These are phyloP conservation scores for Palythoa heliodiscus DNA, from an alignment of 92 coral and sea anemone species.

Conservation along the genomic window DNA sequence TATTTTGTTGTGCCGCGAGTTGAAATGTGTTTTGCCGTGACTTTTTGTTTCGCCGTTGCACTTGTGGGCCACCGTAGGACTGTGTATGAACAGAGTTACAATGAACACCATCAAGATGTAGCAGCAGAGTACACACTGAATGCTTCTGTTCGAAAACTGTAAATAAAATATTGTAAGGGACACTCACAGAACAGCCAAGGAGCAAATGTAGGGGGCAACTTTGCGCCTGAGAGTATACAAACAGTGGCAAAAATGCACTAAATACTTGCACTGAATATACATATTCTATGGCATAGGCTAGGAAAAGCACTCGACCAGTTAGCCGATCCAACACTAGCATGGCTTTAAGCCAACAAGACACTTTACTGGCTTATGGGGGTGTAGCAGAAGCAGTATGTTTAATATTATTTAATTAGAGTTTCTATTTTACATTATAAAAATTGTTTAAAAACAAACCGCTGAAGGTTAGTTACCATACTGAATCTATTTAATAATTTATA, in stretches of 20 bases:
- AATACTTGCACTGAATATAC: conserved; percentile 51
- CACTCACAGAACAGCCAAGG: conserved; percentile 6
- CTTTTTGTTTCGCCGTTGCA: no score
- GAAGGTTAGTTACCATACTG: background rate
- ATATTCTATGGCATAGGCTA: conserved; percentile 51
- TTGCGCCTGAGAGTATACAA: conserved; percentile 57
- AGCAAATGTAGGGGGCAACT: conserved; percentile 20
- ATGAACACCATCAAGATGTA: conserved; percentile 54
- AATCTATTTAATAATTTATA: no score
- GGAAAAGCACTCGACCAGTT: conserved; percentile 49
- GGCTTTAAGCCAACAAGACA: conserved; percentile 54
- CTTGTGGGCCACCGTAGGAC: no score
- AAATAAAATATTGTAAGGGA: conserved; percentile 53
- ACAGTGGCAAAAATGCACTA: conserved; percentile 50
- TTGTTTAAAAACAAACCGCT: background rate
- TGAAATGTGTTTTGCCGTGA: no score
- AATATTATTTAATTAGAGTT: background rate
- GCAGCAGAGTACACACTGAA: conserved; percentile 45
- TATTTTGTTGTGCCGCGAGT: no score
- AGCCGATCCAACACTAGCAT: conserved; percentile 53
- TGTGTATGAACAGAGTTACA: conserved; percentile 49
- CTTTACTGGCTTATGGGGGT: conserved; percentile 51
- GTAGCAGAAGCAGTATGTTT: conserved; percentile 58
- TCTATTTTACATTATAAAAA: no score
- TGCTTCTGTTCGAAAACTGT: conserved; percentile 49